phyloP scores from a whole-genome alignment of 37 sponge, comb jelly and placozoan genomes.

The Crambe crambe region DNA sequence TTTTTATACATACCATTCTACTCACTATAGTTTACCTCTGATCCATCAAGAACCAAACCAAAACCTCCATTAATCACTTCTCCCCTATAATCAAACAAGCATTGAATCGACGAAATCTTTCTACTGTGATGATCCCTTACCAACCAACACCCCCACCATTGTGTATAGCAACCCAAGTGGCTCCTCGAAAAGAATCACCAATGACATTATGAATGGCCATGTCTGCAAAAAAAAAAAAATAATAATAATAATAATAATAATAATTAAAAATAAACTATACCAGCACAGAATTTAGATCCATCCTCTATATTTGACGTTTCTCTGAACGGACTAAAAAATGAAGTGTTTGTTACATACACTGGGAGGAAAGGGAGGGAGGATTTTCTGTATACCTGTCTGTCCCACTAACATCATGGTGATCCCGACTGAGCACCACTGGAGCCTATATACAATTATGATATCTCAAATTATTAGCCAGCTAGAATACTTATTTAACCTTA shows the following conservation, averaged over 20 bases:
- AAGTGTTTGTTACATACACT: no score
- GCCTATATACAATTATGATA: slow-evolving; percentile 50
- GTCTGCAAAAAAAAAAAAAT: slow-evolving; percentile 36
- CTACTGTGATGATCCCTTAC: slow-evolving; percentile 73
- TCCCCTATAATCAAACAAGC: slow-evolving; percentile 80
- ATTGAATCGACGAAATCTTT: no score
- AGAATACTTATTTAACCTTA: slow-evolving; percentile 32
- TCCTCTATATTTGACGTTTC: slow-evolving; percentile 97
- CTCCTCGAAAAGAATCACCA: slow-evolving; percentile 92
- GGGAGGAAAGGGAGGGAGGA: no score
- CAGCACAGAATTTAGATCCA: slow-evolving; percentile 97
- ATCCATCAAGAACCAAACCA: slow-evolving; percentile 95
- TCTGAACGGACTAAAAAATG: slow-evolving; percentile 81
- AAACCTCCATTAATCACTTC: slow-evolving; percentile 99
- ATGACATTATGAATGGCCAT: slow-evolving; percentile 99
- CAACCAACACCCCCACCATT: slow-evolving; percentile 99
- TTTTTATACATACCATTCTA: no score
- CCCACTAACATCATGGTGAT: slow-evolving; percentile 99
- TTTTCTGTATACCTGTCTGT: slow-evolving; percentile 99
- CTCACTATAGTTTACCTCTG: slow-evolving; percentile 50
- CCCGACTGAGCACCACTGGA: slow-evolving; percentile 91
- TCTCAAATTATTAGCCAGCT: neutral
- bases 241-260: neutral
- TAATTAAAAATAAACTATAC: slow-evolving; percentile 26
- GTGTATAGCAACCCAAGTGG: slow-evolving; percentile 98